These are phyloP conservation scores for Acrocephalus arundinaceus DNA, from an alignment of 2,113 vertebrate genomes.

Conservation along the genomic window DNA sequence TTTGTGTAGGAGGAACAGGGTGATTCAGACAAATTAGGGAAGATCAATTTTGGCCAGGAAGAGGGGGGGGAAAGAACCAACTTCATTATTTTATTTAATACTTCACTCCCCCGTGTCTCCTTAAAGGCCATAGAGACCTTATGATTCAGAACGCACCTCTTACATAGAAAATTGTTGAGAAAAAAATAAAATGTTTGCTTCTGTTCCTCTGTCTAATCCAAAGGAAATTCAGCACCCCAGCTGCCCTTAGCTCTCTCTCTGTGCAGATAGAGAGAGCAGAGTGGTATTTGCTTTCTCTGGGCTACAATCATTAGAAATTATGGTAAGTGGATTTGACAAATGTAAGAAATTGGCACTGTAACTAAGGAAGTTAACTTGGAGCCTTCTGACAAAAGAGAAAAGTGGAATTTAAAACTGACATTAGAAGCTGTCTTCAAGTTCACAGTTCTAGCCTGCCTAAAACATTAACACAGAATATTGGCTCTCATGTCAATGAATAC, in stretches of 20 bases:
- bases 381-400: neutral
- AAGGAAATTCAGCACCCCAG: neutral
- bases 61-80: neutral
- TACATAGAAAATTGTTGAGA: neutral
- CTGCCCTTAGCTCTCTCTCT: neutral
- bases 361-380: neutral
- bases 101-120: neutral
- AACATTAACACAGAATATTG: neutral
- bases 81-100: neutral
- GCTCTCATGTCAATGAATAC: slow-evolving; percentile 5
- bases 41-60: neutral
- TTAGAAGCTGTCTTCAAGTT: slow-evolving; percentile 12
- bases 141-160: neutral
- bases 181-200: neutral
- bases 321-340: neutral
- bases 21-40: neutral
- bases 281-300: slow-evolving; percentile 10
- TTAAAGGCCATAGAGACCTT: neutral
- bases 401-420: neutral
- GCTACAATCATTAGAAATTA: neutral
- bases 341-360: neutral
- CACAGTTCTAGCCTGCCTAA: neutral
- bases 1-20: neutral
- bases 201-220: neutral
- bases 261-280: neutral